Evolutionary conservation across 2,888 invertebrate genomes (phyloP), one percentile per base, ranked within the genome.

Genomic region (Trachelus iudaicus): DNA sequence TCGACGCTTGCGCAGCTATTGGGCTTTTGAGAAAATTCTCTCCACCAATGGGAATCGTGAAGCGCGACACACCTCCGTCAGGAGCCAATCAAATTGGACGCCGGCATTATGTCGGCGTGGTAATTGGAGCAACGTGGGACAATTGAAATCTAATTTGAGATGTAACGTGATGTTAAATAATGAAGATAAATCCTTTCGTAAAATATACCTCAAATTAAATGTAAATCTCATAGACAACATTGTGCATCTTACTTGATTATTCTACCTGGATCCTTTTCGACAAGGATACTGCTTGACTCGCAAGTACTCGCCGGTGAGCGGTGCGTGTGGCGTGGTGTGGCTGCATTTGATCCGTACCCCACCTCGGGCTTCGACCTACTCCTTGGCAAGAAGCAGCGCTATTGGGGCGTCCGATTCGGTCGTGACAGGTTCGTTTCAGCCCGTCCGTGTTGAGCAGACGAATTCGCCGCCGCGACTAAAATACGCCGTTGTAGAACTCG

Each of bases 321-420:
- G 73, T 71, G 69, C 68, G 73, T 76, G 37, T 73, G 40, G 40
- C 40, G 40, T 40, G 40, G 40, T 40, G 6, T 56, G 56, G 56
- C 23, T 56, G 56, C 23, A 56, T 56, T 56, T 56, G 56, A 56
- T 56, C 56, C 56, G 79, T 81, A 81, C 81, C 85, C 82, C 81
- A 81, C 82, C 83, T 82, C 77, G 82, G 80, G 81, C 81, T 81
- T 82, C 82, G 81, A 82, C 77, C 79, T 82, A 80, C 79, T 82
- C 76, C 75, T 81, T 23, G 56, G 76, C 75, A 76, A 80, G 80
- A 78, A 80, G 80, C 80, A 80, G 79, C 79, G 81, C 80, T 86
- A 86, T 83, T 86, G 85, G 86, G 84, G 84, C 86, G 83, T 84
- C 84, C 80, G 86, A 84, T 82, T 85, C 84, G 86, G 85, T 83